These are phyloP conservation scores for Capitulum mitella DNA, from an alignment of 2,888 invertebrate species.

Conservation along the genomic window DNA sequence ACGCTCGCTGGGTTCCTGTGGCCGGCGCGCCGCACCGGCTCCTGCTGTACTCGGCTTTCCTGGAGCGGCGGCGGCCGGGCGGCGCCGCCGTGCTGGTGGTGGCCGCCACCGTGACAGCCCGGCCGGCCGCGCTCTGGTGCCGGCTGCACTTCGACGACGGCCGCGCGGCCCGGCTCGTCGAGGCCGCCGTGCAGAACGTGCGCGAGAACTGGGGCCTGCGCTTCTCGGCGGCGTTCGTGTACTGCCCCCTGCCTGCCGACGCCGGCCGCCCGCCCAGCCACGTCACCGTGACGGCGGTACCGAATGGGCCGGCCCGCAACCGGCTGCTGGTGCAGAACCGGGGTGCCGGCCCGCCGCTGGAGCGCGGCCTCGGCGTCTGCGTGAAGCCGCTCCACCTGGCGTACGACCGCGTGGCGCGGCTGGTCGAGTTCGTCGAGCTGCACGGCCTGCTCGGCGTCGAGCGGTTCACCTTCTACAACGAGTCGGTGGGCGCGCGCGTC, in stretches of 20 bases:
- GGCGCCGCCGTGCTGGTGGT: neutral
- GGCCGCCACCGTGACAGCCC: neutral
- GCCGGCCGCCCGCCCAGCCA: slow-evolving; percentile 49
- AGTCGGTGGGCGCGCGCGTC: slow-evolving; percentile 70
- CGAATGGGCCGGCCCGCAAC: slow-evolving; percentile 51
- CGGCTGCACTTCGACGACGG: slow-evolving; percentile 35
- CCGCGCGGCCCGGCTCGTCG: slow-evolving; percentile 33
- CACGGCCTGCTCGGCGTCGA: slow-evolving; percentile 73
- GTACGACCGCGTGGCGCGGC: slow-evolving; percentile 72
- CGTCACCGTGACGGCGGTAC: slow-evolving; percentile 58
- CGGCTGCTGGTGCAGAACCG: slow-evolving; percentile 57
- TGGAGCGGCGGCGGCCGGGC: neutral
- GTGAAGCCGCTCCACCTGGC: slow-evolving; percentile 86
- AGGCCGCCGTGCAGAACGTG: slow-evolving; percentile 54
- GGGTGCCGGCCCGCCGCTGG: slow-evolving; percentile 35
- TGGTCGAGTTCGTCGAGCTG: slow-evolving; percentile 82
- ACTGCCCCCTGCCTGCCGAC: slow-evolving; percentile 50
- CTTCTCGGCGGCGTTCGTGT: slow-evolving; percentile 73
- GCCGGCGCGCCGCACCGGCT: neutral
- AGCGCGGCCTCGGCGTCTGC: slow-evolving; percentile 55
- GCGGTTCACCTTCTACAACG: slow-evolving; percentile 86
- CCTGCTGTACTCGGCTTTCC: neutral
- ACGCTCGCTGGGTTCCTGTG: neutral
- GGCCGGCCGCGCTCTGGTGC: slow-evolving; percentile 30
- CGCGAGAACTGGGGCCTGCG: slow-evolving; percentile 90